phyloP scores from a whole-genome alignment of 2,888 invertebrate species.

The Baronia brevicornis region DNA sequence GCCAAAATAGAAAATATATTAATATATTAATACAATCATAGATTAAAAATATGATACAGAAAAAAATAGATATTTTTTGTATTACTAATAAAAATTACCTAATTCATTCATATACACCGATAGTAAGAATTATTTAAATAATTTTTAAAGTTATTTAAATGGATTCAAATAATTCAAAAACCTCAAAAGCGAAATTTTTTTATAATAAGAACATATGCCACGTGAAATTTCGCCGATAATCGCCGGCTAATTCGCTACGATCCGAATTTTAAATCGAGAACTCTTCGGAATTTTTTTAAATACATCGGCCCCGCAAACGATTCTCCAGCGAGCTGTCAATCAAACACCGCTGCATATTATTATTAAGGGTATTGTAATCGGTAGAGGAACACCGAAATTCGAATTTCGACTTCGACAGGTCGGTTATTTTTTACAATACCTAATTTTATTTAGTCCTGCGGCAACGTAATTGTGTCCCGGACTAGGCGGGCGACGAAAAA shows the following conservation, averaged over 20 bases:
- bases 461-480: conserved; percentile 48
- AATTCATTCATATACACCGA: too few relatives aligned
- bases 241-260: conserved; percentile 63
- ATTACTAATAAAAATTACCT: too few relatives aligned
- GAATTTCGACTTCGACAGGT: conserved; percentile 44
- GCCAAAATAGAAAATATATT: too few relatives aligned
- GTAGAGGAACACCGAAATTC: conserved; percentile 29
- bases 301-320: conserved; percentile 34
- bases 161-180: conserved; percentile 21
- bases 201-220: conserved; percentile 58
- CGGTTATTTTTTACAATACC: conserved; percentile 23
- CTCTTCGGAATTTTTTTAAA: conserved; percentile 35
- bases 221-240: conserved; percentile 65
- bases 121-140: conserved; percentile 12
- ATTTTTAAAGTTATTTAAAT: conserved; percentile 15
- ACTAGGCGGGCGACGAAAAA: conserved; percentile 48
- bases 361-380: conserved; percentile 52
- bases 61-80: too few relatives aligned
- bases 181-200: conserved; percentile 37
- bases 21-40: too few relatives aligned
- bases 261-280: conserved; percentile 25
- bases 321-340: conserved; percentile 50
- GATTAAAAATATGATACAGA: too few relatives aligned
- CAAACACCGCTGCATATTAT: conserved; percentile 58
- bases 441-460: conserved; percentile 55